phyloP scores from a whole-genome alignment of 2,113 vertebrate species.

The Fregata magnificens region DNA sequence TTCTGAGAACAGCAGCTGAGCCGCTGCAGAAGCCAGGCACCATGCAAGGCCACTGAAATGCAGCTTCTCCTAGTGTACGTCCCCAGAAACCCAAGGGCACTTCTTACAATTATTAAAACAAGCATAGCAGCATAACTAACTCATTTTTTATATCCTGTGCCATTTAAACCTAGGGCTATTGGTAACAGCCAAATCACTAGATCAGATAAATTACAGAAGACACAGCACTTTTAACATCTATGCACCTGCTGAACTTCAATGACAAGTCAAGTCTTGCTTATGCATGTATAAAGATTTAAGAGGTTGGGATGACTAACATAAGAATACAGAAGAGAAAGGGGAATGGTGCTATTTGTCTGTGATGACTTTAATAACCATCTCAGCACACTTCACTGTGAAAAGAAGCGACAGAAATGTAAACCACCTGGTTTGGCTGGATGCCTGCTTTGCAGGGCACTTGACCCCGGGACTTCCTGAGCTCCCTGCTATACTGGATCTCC shows the following conservation, averaged over 20 bases:
- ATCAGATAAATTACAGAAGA: not conserved
- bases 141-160: not conserved
- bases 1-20: not conserved
- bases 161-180: not conserved
- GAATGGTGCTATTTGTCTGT: not conserved
- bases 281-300: not conserved
- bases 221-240: not conserved
- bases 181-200: not conserved
- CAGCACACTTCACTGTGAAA: not conserved
- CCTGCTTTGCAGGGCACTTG: not conserved
- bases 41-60: not conserved
- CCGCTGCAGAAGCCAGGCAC: not conserved
- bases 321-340: not conserved
- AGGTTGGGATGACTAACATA: not conserved
- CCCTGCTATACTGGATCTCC: not conserved
- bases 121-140: not conserved
- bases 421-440: slow-evolving; percentile 33
- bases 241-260: not conserved
- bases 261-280: not conserved
- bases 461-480: slow-evolving; percentile 39
- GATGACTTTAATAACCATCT: slow-evolving; percentile 21
- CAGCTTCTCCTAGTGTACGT: not conserved
- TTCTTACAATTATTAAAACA: not conserved
- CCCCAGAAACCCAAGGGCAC: not conserved
- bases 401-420: slow-evolving; percentile 12